Conservation (phyloP, 2,888 invertebrate genomes). For the Calliphora vomitoria region DNA sequence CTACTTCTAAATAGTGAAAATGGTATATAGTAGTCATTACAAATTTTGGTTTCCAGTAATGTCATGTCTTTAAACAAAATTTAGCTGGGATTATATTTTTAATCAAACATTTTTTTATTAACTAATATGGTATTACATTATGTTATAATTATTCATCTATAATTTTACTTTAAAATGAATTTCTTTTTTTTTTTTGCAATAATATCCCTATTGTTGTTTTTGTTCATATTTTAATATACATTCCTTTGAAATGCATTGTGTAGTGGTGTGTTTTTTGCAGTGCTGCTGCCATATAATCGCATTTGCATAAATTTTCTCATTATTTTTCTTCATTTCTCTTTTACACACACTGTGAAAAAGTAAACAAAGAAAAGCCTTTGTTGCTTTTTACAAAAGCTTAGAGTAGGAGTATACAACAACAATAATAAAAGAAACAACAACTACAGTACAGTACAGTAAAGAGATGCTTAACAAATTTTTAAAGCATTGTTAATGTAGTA, state of each 20-base stretch:
- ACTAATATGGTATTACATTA: not conserved
- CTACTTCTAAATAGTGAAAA: no score
- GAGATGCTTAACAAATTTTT: not conserved
- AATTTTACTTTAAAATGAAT: not conserved
- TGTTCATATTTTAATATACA: constrained; percentile 24
- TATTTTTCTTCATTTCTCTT: constrained; percentile 52
- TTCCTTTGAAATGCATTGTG: constrained; percentile 41
- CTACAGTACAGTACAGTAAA: not conserved
- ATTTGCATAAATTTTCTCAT: constrained; percentile 70
- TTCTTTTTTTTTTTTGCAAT: constrained; percentile 6
- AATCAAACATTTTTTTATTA: not conserved
- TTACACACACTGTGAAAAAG: constrained; percentile 7
- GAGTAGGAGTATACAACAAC: not conserved
- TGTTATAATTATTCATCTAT: not conserved
- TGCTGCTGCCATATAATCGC: constrained; percentile 57
- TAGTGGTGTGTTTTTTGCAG: not conserved
- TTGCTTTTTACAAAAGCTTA: constrained; percentile 31
- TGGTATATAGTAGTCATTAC: no score
- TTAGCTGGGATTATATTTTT: no score
- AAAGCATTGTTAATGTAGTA: no score
- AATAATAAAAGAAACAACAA: constrained; percentile 5
- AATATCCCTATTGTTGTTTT: constrained; percentile 13
- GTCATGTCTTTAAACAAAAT: no score
- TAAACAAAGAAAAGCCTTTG: constrained; percentile 26
- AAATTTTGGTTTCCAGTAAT: no score